phyloP scores from a whole-genome alignment of 37 sponge, comb jelly and placozoan species.

The Spongilla lacustris region DNA sequence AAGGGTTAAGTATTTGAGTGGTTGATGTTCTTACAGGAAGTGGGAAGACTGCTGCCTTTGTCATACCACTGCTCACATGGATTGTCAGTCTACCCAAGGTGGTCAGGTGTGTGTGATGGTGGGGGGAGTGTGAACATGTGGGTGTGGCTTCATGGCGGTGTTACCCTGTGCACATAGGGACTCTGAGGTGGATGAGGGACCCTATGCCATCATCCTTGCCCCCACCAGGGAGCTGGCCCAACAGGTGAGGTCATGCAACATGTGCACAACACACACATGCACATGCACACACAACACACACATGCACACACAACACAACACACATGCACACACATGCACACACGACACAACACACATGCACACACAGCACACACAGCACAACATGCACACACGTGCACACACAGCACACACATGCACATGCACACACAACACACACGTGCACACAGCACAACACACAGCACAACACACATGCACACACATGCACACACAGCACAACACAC shows the following conservation, averaged over 20 bases:
- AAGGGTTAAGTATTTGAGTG: too few relatives aligned
- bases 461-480: too few relatives aligned
- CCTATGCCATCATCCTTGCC: constrained; percentile 97
- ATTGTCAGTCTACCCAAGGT: constrained; percentile 91
- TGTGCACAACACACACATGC: not conserved
- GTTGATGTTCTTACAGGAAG: constrained; percentile 52
- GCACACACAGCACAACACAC: too few relatives aligned
- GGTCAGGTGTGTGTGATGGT: constrained; percentile 30
- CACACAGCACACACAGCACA: too few relatives aligned
- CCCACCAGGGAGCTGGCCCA: constrained; percentile 98
- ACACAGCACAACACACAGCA: too few relatives aligned
- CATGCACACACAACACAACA: too few relatives aligned
- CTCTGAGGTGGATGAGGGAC: constrained; percentile 92
- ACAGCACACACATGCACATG: too few relatives aligned
- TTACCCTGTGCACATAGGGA: constrained; percentile 42
- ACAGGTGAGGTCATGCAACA: constrained; percentile 51
- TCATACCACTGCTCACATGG: constrained; percentile 96
- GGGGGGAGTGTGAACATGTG: too few relatives aligned
- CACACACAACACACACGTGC: too few relatives aligned
- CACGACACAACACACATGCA: too few relatives aligned
- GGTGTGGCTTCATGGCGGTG: not conserved
- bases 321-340: too few relatives aligned
- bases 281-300: not conserved
- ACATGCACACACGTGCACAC: too few relatives aligned
- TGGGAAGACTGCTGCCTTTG: constrained; percentile 98